Base-by-base conservation (phyloP, 1,140 invertebrate species). In the Meloidogyne chitwoodi region DNA sequence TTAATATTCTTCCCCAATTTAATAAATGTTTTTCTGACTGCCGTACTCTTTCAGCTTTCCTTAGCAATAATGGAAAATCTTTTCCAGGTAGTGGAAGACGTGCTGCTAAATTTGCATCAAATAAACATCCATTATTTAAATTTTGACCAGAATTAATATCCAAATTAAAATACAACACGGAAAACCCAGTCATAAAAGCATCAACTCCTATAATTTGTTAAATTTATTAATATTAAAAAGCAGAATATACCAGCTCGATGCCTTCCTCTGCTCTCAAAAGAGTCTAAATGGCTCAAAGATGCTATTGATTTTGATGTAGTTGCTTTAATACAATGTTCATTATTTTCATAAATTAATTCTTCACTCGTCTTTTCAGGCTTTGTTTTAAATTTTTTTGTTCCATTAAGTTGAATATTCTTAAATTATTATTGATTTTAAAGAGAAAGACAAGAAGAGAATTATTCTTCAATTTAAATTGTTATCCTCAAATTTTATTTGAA, bases 111-210 rank as follows among this genome's bases (percentile, higher is more conserved):
- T 44, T 44, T 11, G 10, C 11, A 16, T 76, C 75, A n/a, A 56
- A 56, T 2, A 76, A 63, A 12, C 67, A 34, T 24, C 68, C 68
- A 56, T 56, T 56, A 56, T n/a, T 22, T 34, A 11, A 61, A 76
- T 61, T 72, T 16, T 34, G 56, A 29, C 11, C 22, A 24, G 10
- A 22, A 62, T 68, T 26, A 19, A n/a, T n/a, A 6, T 74, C 61
- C 1, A 24, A n/a, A 19, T 69, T 64, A 19, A 76, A 38, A 38
- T 26, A 76, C 14, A 76, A 38, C 11, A 64, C 61, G 2, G 67
- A 44, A 41, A 72, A 76, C 12, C 75, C 75, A 19, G 75, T 76
- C 66, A 64, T 74, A 19, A 76, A 76, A 26, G 75, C 66, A 24
- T 76, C 75, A 48, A 76, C 63, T 11, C 75, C 75, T 76, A 5